Conservation (phyloP, 2,797 vertebrate species). For the Ctenopoma multispine region DNA sequence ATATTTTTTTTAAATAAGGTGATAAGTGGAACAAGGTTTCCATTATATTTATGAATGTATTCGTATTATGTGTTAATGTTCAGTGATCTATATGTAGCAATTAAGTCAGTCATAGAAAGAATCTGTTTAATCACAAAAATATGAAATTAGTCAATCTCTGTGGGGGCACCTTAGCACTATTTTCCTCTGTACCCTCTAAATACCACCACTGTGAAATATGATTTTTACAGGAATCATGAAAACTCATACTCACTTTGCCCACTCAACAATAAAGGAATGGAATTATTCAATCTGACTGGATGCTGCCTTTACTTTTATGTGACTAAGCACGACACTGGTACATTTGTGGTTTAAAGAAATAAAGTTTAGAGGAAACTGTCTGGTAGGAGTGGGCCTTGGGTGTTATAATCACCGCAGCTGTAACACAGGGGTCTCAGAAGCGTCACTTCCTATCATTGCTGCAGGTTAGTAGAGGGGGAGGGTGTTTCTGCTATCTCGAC, state of each 20-base stretch:
- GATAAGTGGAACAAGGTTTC: slow-evolving; percentile 9
- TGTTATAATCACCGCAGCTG: slow-evolving; percentile 38
- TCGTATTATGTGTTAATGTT: slow-evolving; percentile 9
- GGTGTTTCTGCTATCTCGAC: neutral
- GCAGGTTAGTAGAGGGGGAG: slow-evolving; percentile 5
- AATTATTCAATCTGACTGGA: slow-evolving; percentile 50
- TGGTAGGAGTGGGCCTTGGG: slow-evolving; percentile 10
- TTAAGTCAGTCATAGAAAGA: slow-evolving; percentile 32
- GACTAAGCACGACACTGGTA: slow-evolving; percentile 43
- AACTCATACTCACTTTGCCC: slow-evolving; percentile 32
- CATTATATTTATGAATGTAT: neutral
- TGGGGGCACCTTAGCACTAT: slow-evolving; percentile 19
- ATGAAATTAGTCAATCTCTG: slow-evolving; percentile 38
- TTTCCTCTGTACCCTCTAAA: neutral
- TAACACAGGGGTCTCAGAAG: slow-evolving; percentile 49
- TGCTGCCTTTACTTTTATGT: slow-evolving; percentile 23
- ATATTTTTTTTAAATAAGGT: neutral
- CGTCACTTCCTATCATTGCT: slow-evolving; percentile 70
- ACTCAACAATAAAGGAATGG: slow-evolving; percentile 44
- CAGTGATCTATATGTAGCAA: slow-evolving; percentile 2
- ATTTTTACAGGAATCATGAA: slow-evolving; percentile 50
- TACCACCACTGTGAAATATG: slow-evolving; percentile 9
- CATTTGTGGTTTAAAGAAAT: slow-evolving; percentile 34
- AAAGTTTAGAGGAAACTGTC: slow-evolving; percentile 65
- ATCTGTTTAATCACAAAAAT: slow-evolving; percentile 13